phyloP scores from a whole-genome alignment of 2,888 invertebrate species.

The Chrysolina americana region DNA sequence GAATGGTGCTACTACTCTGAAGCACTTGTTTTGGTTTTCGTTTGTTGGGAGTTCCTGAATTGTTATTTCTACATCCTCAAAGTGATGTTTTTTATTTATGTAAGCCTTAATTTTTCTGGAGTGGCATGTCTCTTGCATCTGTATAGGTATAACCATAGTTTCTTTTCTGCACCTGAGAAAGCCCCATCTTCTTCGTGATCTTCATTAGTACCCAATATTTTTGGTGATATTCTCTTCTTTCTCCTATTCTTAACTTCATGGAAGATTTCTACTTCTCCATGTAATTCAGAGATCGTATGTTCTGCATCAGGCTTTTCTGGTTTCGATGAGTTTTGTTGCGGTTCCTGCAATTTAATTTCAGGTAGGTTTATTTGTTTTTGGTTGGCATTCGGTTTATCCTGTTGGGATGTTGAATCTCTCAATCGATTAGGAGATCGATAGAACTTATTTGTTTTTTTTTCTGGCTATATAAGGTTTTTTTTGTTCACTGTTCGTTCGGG shows the following conservation, averaged over 20 bases:
- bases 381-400: no score
- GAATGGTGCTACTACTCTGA: no score
- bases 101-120: constrained; percentile 9
- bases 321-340: no score
- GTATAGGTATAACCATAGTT: constrained; percentile 12
- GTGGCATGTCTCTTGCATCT: constrained; percentile 15
- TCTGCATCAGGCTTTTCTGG: no score
- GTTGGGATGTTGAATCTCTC: no score
- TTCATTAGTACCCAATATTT: constrained; percentile 22
- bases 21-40: no score
- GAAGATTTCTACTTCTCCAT: no score
- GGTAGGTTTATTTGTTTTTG: no score
- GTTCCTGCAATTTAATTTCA: no score
- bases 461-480: not conserved
- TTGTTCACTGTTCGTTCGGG: not conserved
- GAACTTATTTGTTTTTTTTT: constrained; percentile 8
- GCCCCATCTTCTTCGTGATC: not conserved
- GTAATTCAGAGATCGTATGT: no score
- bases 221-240: constrained; percentile 18
- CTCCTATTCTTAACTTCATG: not conserved
- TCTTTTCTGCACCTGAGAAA: constrained; percentile 16
- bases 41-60: not conserved
- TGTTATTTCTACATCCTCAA: constrained; percentile 14
- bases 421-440: not conserved
- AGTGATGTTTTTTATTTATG: constrained; percentile 8